Percentiles rank a stretch among this genome's conserved stretches.
phyloP scores from a whole-genome alignment of 2,113 vertebrate species.

The Melanocharis versteri region DNA sequence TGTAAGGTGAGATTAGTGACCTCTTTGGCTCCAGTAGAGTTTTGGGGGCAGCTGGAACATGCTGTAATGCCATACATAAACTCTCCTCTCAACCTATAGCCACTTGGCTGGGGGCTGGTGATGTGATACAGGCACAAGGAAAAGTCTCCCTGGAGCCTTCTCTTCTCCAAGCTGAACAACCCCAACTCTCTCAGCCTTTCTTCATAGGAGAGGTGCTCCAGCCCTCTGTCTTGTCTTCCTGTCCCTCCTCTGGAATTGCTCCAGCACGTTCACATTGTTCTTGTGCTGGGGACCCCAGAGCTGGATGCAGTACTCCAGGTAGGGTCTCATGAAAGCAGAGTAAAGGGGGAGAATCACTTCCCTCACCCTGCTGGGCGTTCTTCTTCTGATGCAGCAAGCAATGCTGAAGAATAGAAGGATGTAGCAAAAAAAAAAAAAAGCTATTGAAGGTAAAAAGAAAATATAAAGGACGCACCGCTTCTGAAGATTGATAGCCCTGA shows the following conservation, averaged over 20 bases:
- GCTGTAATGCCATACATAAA: background rate
- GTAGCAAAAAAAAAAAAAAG: background rate
- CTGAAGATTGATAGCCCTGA: background rate
- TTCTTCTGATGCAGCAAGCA: background rate
- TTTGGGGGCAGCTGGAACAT: background rate
- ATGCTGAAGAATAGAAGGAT: background rate
- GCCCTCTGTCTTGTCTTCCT: background rate
- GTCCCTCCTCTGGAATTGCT: background rate
- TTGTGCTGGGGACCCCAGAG: background rate
- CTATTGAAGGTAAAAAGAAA: background rate
- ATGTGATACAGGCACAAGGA: background rate
- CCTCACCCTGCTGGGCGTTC: background rate
- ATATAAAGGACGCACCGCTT: background rate
- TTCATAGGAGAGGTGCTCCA: background rate
- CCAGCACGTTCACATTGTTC: accelerated
- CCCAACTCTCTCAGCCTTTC: background rate
- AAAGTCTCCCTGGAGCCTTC: background rate
- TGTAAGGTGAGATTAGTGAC: background rate
- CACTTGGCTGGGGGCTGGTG: background rate
- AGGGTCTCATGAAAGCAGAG: background rate
- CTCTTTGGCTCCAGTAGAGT: background rate
- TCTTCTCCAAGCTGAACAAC: background rate
- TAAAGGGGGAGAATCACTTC: background rate
- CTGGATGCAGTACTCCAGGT: background rate
- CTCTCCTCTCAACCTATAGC: background rate